Conservation (phyloP, 2,113 vertebrate species). For the Pseudopodoces humilis region DNA sequence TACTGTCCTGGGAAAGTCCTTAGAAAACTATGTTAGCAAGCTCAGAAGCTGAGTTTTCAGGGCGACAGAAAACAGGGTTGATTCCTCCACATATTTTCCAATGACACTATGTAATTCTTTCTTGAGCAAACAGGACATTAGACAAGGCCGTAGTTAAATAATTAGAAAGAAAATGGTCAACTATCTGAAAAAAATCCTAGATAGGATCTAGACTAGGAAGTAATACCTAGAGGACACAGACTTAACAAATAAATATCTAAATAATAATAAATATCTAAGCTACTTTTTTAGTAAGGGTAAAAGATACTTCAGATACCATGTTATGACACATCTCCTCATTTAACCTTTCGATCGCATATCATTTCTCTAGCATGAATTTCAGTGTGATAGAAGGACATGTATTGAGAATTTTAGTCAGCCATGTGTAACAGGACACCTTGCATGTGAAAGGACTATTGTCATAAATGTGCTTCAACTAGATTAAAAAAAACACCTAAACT, state of each 20-base stretch:
- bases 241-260: background rate
- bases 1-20: too few species aligned
- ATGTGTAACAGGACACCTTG: background rate
- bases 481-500: background rate
- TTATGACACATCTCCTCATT: background rate
- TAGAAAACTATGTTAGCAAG: too few species aligned
- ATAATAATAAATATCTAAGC: background rate
- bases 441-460: background rate
- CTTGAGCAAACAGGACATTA: background rate
- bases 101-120: background rate
- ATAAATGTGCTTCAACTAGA: background rate
- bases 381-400: background rate
- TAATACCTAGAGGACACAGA: background rate
- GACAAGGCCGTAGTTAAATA: background rate
- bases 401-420: background rate
- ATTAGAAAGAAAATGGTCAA: background rate
- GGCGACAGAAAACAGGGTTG: background rate
- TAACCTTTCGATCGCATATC: background rate
- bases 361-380: background rate
- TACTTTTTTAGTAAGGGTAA: background rate
- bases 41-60: too few species aligned
- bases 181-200: background rate
- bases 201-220: background rate
- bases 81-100: background rate
- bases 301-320: background rate